Conservation (phyloP, 2,113 vertebrate genomes). For the Probosciger aterrimus region DNA sequence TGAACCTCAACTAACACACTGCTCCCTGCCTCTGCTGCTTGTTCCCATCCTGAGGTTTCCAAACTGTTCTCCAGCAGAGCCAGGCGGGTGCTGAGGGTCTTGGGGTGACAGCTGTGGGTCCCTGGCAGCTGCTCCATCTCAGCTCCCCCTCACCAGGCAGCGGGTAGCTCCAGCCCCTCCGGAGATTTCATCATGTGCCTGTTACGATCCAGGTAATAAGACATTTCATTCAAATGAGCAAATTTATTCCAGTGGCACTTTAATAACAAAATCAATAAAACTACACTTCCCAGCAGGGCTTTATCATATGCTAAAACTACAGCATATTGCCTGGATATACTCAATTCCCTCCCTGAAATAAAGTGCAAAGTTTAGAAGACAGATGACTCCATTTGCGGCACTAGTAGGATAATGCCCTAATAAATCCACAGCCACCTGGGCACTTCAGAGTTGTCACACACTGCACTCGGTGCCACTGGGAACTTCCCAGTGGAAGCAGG, state of each 20-base stretch:
- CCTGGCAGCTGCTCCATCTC: neutral
- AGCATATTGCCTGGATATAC: slow-evolving; percentile 24
- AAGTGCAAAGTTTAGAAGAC: slow-evolving; percentile 62
- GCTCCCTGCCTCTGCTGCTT: neutral
- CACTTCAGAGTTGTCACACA: neutral
- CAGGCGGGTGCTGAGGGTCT: neutral
- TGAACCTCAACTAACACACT: neutral
- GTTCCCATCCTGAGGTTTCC: neutral
- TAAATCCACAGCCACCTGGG: slow-evolving; percentile 33
- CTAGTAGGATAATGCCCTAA: slow-evolving; percentile 27
- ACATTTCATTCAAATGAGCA: slow-evolving; percentile 63
- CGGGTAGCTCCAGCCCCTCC: neutral
- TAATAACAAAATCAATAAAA: slow-evolving; percentile 65
- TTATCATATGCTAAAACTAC: slow-evolving; percentile 55
- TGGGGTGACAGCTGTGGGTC: neutral
- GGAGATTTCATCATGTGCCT: neutral
- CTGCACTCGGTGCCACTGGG: neutral
- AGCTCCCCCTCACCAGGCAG: neutral
- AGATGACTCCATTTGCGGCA: slow-evolving; percentile 30
- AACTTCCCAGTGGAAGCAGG: neutral
- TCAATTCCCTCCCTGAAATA: slow-evolving; percentile 45
- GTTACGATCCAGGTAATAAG: slow-evolving; percentile 44
- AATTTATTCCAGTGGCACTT: slow-evolving; percentile 64
- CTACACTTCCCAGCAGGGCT: slow-evolving; percentile 48
- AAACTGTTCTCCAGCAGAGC: neutral